These are phyloP conservation scores for Cochlearius cochlearius DNA, from an alignment of 2,113 vertebrate species.

Conservation along the genomic window DNA sequence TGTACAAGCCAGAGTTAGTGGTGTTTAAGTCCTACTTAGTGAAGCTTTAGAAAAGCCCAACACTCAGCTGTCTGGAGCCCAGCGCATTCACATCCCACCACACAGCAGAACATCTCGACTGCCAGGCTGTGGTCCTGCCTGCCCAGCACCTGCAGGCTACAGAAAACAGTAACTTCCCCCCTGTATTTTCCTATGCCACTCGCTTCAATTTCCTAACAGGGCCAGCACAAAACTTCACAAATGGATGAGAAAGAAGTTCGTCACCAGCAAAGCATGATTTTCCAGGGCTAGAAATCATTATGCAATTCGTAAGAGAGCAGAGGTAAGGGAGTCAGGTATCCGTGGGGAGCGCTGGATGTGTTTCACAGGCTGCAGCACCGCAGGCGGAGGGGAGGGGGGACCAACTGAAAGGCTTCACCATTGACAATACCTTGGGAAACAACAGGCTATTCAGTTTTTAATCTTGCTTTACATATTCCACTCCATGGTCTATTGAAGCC, in stretches of 20 bases:
- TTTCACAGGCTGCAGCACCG: neutral
- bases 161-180: neutral
- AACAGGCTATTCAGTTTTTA: conserved; percentile 12
- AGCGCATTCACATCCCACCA: neutral
- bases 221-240: neutral
- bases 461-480: conserved; percentile 29
- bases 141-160: neutral
- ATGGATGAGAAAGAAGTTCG: neutral
- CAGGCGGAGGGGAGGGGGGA: neutral
- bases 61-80: neutral
- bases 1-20: neutral
- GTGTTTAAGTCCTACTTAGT: neutral
- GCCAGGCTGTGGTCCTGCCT: neutral
- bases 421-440: conserved; percentile 22
- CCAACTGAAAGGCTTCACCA: neutral
- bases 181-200: fast-evolving
- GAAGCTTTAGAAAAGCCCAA: neutral
- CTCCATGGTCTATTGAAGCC: conserved; percentile 21
- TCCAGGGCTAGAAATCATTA: neutral
- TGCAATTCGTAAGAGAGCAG: neutral
- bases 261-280: neutral
- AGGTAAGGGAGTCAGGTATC: neutral
- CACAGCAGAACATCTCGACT: neutral
- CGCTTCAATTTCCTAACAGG: neutral
- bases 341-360: neutral